phyloP scores from a whole-genome alignment of 2,888 invertebrate species.

The Brachyopa scutellaris region DNA sequence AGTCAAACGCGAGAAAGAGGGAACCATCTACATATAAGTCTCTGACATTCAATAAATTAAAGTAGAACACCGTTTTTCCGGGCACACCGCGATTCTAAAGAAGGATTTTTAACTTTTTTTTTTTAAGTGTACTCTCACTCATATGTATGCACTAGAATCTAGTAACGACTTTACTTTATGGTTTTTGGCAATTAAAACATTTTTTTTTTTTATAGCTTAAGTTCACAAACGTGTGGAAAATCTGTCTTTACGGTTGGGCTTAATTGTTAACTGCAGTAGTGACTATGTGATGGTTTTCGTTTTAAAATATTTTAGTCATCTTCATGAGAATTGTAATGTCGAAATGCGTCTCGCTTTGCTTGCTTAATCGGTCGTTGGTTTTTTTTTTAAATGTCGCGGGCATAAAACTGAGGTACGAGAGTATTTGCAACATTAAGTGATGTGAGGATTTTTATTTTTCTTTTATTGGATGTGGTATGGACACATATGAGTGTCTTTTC shows the following conservation, averaged over 20 bases:
- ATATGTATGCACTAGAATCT: background rate
- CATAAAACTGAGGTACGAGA: constrained; percentile 22
- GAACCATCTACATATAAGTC: constrained; percentile 3
- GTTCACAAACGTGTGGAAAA: constrained; percentile 45
- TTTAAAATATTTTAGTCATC: constrained; percentile 43
- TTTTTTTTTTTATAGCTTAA: constrained; percentile 27
- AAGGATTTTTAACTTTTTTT: constrained; percentile 9
- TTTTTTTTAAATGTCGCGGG: constrained; percentile 41
- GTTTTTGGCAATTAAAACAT: constrained; percentile 61
- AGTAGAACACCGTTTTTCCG: constrained; percentile 46
- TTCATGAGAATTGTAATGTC: constrained; percentile 66
- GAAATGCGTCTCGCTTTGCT: constrained; percentile 53
- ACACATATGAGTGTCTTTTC: constrained; percentile 40
- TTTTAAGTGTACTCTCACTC: background rate
- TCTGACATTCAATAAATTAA: constrained; percentile 56
- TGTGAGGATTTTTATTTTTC: constrained; percentile 30
- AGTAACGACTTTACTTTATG: constrained; percentile 43
- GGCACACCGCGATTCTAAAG: background rate
- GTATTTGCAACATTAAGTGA: constrained; percentile 49
- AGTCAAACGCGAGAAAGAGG: constrained; percentile 54
- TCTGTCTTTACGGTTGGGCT: constrained; percentile 31
- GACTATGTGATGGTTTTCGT: constrained; percentile 52
- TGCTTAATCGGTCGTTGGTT: constrained; percentile 36
- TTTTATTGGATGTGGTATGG: constrained; percentile 43
- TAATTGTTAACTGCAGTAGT: constrained; percentile 48